Percentiles rank a stretch among this genome's conserved stretches.
These are phyloP conservation scores for Leptopilina syphax DNA, from an alignment of 2,888 invertebrate genomes.

Conservation along the genomic window DNA sequence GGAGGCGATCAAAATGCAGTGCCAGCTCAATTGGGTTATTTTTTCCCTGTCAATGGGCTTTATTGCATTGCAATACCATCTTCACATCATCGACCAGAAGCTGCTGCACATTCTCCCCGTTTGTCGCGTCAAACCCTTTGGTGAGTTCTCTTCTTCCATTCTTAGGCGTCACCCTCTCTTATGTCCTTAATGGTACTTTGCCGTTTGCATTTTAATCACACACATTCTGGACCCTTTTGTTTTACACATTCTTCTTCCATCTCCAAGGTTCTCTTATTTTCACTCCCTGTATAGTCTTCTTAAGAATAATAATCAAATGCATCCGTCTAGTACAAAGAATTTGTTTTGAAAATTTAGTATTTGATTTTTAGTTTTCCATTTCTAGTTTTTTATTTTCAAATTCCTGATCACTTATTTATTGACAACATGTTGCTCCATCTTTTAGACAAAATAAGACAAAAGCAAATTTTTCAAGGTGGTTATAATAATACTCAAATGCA, in stretches of 20 bases:
- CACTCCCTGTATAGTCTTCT: not conserved
- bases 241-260: not conserved
- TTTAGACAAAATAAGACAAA: too few relatives aligned
- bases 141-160: constrained; percentile 55
- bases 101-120: constrained; percentile 56
- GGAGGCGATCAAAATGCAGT: constrained; percentile 56
- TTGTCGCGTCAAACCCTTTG: constrained; percentile 59
- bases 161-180: constrained; percentile 20
- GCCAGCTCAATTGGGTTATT: constrained; percentile 67
- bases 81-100: constrained; percentile 54
- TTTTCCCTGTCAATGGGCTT: constrained; percentile 65
- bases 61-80: constrained; percentile 58
- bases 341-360: not conserved
- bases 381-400: too few relatives aligned
- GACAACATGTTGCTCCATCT: too few relatives aligned
- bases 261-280: not conserved
- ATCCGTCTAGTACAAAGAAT: not conserved
- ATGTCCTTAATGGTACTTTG: constrained; percentile 6
- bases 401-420: too few relatives aligned
- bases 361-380: too few relatives aligned
- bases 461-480: too few relatives aligned
- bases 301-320: not conserved
- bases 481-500: too few relatives aligned
- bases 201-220: constrained; percentile 30
- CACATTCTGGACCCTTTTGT: constrained; percentile 22